These are phyloP conservation scores for Cisticola juncidis DNA, from an alignment of 2,113 vertebrate species.

Conservation along the genomic window DNA sequence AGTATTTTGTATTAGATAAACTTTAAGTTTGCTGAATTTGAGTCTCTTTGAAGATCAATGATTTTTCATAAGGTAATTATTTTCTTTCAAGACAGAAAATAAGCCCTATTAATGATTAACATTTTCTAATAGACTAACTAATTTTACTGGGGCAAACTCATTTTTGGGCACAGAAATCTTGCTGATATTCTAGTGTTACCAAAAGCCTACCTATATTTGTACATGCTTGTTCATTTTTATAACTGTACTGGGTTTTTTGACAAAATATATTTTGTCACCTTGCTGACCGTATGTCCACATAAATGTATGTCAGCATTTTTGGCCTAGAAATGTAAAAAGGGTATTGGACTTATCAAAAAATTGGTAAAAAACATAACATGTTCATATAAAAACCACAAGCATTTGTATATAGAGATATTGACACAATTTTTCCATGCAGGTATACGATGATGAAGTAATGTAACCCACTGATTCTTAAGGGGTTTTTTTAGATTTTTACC, in stretches of 20 bases:
- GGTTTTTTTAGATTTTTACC: neutral
- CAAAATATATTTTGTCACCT: neutral
- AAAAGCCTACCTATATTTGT: neutral
- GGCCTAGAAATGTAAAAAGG: neutral
- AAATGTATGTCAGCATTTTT: neutral
- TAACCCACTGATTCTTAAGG: neutral
- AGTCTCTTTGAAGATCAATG: neutral
- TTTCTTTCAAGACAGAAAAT: neutral
- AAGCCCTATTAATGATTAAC: neutral
- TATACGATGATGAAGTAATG: neutral
- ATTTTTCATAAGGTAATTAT: neutral
- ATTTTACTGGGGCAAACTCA: neutral
- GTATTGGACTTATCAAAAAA: neutral
- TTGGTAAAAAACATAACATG: neutral
- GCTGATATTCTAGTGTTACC: neutral
- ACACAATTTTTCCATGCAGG: neutral
- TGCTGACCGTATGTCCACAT: neutral
- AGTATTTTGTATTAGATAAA: neutral
- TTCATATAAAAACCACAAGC: neutral
- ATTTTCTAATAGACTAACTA: neutral
- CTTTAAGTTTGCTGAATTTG: neutral
- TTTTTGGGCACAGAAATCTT: neutral
- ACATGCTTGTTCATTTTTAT: neutral
- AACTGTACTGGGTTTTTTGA: neutral
- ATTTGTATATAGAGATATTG: neutral